Percentiles rank a stretch among this genome's conserved stretches.
These are phyloP conservation scores for Theonella swinhoei DNA, from an alignment of 37 sponge, comb jelly and placozoan species.

Conservation along the genomic window DNA sequence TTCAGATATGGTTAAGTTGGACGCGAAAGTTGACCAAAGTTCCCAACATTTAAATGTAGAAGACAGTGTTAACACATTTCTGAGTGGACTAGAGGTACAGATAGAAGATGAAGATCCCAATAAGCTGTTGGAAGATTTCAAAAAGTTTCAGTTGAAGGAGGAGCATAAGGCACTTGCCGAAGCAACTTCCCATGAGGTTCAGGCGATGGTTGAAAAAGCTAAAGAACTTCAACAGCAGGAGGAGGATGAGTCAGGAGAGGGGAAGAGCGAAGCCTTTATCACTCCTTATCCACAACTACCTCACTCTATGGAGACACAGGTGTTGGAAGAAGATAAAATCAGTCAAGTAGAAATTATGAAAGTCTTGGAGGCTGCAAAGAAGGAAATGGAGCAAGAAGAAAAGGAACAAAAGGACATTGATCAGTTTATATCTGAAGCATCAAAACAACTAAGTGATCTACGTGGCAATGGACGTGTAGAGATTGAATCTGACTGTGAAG, in stretches of 20 bases:
- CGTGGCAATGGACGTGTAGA: neutral
- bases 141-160: constrained; percentile 15
- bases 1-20: constrained; percentile 59
- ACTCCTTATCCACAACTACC: neutral
- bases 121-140: constrained; percentile 53
- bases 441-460: constrained; percentile 25
- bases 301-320: neutral
- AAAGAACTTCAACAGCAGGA: constrained; percentile 17
- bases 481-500: constrained; percentile 14
- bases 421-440: neutral
- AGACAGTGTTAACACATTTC: constrained; percentile 16
- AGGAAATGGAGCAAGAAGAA: constrained; percentile 12
- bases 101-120: constrained; percentile 36
- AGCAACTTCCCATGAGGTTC: constrained; percentile 21
- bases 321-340: neutral
- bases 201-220: constrained; percentile 17
- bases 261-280: neutral
- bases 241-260: constrained; percentile 20
- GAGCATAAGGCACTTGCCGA: constrained; percentile 12
- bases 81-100: constrained; percentile 34
- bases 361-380: neutral
- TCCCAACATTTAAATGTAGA: constrained; percentile 23
- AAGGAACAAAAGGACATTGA: neutral
- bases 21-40: constrained; percentile 13
- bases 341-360: neutral